A percentile compares a stretch with the other conserved stretches of the same genome.
Evolutionary conservation across 2,797 vertebrate species (phyloP).

Genomic region (Cetoscarus ocellatus): DNA sequence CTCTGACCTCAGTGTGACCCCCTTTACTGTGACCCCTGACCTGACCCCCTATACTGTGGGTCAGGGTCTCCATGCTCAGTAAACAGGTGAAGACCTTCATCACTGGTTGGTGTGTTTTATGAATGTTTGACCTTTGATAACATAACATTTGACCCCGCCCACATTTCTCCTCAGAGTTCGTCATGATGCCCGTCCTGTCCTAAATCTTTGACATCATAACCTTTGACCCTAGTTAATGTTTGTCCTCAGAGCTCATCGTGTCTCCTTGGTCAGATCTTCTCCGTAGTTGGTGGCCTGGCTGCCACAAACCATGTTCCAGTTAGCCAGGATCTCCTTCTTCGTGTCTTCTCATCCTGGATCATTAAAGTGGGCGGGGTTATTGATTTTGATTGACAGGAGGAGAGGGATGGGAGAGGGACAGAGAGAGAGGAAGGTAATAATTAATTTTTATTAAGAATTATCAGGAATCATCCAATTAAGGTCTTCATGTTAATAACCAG

Average conservation of each 20-base stretch:
- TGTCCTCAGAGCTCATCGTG: conserved; percentile 90
- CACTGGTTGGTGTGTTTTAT: no score
- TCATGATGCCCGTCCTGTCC: neutral
- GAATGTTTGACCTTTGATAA: no score
- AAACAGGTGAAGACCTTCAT: no score
- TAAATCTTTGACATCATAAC: neutral
- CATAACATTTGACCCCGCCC: no score
- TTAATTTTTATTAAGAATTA: conserved; percentile 58
- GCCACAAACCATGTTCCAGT: conserved; percentile 97
- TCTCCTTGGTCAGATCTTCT: conserved; percentile 90
- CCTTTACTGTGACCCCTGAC: no score
- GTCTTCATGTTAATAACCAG: neutral
- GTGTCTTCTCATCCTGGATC: conserved; percentile 89
- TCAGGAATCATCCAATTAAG: conserved; percentile 52
- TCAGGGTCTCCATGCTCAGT: no score
- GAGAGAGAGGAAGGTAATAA: neutral
- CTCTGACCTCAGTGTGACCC: no score
- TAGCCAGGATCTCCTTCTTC: conserved; percentile 91
- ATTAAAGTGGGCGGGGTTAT: conserved; percentile 55
- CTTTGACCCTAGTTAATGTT: no score
- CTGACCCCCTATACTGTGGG: no score
- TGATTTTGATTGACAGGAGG: conserved; percentile 49
- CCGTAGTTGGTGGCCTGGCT: conserved; percentile 96
- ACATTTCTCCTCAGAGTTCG: no score
- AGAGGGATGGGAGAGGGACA: conserved; percentile 7